Conservation (phyloP, 1,140 invertebrate genomes). For the Cryptotermes secundus region DNA sequence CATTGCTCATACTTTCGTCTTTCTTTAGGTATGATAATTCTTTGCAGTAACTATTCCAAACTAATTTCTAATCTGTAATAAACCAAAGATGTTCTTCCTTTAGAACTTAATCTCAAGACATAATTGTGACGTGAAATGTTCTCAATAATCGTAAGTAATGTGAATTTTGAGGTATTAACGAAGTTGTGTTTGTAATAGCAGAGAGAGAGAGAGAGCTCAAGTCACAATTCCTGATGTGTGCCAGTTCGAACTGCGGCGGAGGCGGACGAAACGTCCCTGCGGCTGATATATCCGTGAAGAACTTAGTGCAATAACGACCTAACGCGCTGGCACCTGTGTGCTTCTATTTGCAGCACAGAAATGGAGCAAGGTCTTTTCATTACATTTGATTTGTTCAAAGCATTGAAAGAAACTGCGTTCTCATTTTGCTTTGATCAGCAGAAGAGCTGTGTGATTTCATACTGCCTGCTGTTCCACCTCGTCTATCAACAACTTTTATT, state of each 20-base stretch:
- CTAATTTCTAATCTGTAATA: too few species aligned
- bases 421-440: slow-evolving; percentile 9
- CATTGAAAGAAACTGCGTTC: neutral
- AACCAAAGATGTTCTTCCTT: too few species aligned
- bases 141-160: too few species aligned
- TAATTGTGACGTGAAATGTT: too few species aligned
- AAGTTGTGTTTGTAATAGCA: too few species aligned
- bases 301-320: neutral
- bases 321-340: neutral
- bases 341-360: neutral
- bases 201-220: too few species aligned
- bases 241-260: neutral
- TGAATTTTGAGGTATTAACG: too few species aligned
- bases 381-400: neutral
- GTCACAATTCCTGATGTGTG: too few species aligned
- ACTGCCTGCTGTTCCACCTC: neutral
- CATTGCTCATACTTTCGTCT: neutral
- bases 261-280: neutral
- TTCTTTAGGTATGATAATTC: too few species aligned
- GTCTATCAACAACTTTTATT: neutral
- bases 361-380: slow-evolving; percentile 15
- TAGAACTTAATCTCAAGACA: too few species aligned
- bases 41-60: too few species aligned
- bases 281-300: neutral
- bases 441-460: neutral